Conservation (phyloP, 2,113 vertebrate genomes). For the Dromaius novaehollandiae region DNA sequence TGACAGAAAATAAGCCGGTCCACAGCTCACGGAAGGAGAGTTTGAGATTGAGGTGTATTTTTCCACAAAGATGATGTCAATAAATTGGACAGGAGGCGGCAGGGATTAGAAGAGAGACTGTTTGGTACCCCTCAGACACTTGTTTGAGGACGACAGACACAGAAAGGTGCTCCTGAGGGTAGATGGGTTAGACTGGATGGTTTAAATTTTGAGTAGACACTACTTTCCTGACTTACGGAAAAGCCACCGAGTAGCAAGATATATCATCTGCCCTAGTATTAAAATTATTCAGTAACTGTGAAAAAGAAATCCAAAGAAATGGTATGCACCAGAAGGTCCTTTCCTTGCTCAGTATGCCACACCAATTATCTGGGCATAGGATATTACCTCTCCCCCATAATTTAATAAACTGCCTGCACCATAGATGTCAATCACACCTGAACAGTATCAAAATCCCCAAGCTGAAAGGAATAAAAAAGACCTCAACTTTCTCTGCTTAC, state of each 20-base stretch:
- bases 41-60: neutral
- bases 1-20: neutral
- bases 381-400: neutral
- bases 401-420: neutral
- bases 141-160: neutral
- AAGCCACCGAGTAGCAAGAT: neutral
- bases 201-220: neutral
- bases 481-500: neutral
- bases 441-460: neutral
- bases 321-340: neutral
- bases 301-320: neutral
- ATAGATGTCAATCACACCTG: neutral
- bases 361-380: neutral
- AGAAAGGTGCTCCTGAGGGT: neutral
- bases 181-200: neutral
- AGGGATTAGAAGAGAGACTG: neutral
- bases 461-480: neutral
- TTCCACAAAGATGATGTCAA: neutral
- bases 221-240: neutral
- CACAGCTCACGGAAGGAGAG: neutral
- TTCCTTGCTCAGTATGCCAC: neutral
- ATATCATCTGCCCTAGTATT: neutral
- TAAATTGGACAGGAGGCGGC: neutral
- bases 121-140: neutral
- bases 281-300: neutral